A percentile compares a stretch with the other conserved stretches of the same genome.
These are phyloP conservation scores for Catharus fuscescens DNA, from an alignment of 2,113 vertebrate genomes.

Conservation along the genomic window DNA sequence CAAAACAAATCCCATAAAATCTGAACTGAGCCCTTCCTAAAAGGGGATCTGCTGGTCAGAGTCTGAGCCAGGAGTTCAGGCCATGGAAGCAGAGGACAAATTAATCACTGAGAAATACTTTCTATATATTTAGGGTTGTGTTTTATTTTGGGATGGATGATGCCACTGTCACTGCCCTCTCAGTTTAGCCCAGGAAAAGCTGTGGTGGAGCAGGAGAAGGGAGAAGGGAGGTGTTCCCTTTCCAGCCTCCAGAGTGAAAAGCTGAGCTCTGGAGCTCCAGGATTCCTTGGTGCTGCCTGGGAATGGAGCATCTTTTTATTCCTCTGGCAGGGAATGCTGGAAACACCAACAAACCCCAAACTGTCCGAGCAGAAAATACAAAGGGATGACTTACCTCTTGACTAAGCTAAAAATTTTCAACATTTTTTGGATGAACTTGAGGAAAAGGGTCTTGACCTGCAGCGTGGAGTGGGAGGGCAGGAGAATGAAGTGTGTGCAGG, in stretches of 20 bases:
- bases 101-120: not conserved
- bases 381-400: not conserved
- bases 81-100: not conserved
- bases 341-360: not conserved
- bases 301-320: not conserved
- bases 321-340: not conserved
- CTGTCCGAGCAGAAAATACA: not conserved
- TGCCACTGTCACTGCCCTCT: not conserved
- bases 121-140: accelerated
- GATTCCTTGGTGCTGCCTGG: not conserved
- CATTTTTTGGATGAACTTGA: not conserved
- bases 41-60: not conserved
- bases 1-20: not conserved
- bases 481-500: not conserved
- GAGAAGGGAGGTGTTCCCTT: not conserved
- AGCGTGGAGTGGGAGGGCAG: not conserved
- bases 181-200: not conserved
- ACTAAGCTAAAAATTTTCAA: not conserved
- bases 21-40: not conserved
- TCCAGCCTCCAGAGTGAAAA: not conserved
- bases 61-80: not conserved
- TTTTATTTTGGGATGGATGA: not conserved
- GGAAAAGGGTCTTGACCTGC: not conserved
- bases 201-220: not conserved
- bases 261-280: not conserved